These are phyloP conservation scores for Doryteuthis pealeii DNA, from an alignment of 1,140 invertebrate genomes.

Conservation along the genomic window DNA sequence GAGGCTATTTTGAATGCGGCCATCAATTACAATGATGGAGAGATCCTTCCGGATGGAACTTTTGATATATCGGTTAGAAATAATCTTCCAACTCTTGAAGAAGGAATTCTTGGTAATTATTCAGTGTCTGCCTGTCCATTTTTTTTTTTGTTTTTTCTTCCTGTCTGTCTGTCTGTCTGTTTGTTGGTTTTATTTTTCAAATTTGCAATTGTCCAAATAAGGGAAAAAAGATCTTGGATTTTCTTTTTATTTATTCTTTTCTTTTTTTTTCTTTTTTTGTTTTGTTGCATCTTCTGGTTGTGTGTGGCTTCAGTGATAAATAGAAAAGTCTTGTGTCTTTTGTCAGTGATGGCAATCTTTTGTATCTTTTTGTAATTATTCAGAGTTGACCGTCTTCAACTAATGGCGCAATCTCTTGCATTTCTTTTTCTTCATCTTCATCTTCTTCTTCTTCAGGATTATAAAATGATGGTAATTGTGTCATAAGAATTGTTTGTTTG, in stretches of 20 bases:
- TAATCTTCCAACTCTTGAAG: constrained; percentile 53
- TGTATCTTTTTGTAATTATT: too few relatives aligned
- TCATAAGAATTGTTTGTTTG: too few relatives aligned
- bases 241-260: neutral
- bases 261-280: neutral
- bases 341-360: too few relatives aligned
- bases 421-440: too few relatives aligned
- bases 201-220: too few relatives aligned
- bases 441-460: too few relatives aligned
- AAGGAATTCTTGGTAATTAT: constrained; percentile 39
- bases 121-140: neutral
- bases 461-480: too few relatives aligned
- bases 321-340: too few relatives aligned
- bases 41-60: constrained; percentile 56
- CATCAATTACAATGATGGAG: constrained; percentile 55
- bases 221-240: neutral
- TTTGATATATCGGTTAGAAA: constrained; percentile 51
- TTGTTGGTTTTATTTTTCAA: neutral
- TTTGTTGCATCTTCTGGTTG: neutral
- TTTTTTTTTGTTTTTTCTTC: neutral
- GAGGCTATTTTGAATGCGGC: constrained; percentile 61
- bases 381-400: too few relatives aligned
- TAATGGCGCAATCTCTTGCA: too few relatives aligned
- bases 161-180: neutral
- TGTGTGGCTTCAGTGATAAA: too few relatives aligned